Conservation (phyloP, 1,140 invertebrate genomes). For the Rhyzopertha dominica region DNA sequence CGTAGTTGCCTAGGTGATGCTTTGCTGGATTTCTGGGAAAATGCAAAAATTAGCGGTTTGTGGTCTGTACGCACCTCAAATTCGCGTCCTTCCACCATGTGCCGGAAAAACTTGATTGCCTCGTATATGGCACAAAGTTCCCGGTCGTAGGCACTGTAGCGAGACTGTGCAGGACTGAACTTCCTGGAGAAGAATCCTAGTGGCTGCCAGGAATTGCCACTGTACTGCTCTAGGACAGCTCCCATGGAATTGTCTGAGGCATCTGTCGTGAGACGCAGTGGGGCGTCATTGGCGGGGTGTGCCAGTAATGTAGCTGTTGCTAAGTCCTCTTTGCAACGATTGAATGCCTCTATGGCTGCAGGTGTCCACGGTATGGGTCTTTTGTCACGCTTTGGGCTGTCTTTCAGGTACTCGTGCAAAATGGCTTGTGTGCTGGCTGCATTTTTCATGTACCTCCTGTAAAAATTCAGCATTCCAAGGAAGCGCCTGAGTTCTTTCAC, state of each 20-base stretch:
- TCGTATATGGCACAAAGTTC: slow-evolving; percentile 47
- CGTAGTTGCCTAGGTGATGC: slow-evolving; percentile 27
- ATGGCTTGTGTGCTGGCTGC: slow-evolving; percentile 28
- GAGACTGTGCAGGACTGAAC: slow-evolving; percentile 32
- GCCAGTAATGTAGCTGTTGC: slow-evolving; percentile 28
- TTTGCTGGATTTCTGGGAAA: slow-evolving; percentile 18
- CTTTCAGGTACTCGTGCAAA: slow-evolving; percentile 18
- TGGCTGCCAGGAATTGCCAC: slow-evolving; percentile 15
- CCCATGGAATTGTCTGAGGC: slow-evolving; percentile 32
- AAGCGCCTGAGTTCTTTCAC: slow-evolving; percentile 33
- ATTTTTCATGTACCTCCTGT: slow-evolving; percentile 30
- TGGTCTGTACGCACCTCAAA: slow-evolving; percentile 26
- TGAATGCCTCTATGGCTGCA: no score
- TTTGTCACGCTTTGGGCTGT: slow-evolving; percentile 23
- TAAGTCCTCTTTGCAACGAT: slow-evolving; percentile 22
- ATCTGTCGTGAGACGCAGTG: slow-evolving; percentile 26
- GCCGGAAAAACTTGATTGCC: slow-evolving; percentile 27
- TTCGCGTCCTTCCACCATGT: slow-evolving; percentile 27
- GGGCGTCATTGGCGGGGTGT: slow-evolving; percentile 28
- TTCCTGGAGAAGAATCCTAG: slow-evolving; percentile 23
- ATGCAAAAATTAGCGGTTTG: slow-evolving; percentile 24
- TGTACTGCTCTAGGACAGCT: slow-evolving; percentile 32
- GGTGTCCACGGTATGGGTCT: slow-evolving; percentile 26
- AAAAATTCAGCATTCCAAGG: slow-evolving; percentile 41
- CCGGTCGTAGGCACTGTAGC: slow-evolving; percentile 44